Percentiles rank a stretch among this genome's conserved stretches.
phyloP scores from a whole-genome alignment of 2,113 vertebrate species.

The Solenodon paradoxus region DNA sequence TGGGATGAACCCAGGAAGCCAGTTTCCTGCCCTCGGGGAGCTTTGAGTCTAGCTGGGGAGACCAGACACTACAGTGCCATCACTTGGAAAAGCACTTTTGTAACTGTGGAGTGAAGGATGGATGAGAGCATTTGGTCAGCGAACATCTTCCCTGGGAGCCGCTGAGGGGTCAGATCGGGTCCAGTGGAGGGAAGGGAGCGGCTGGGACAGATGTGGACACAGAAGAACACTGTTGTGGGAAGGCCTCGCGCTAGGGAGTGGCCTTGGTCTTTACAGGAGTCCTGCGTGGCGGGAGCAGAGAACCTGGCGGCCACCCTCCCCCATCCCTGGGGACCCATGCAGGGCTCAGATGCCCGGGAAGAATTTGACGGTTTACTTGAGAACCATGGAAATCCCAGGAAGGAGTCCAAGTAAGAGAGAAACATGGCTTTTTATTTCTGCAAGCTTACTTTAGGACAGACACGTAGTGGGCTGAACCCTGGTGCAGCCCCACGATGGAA shows the following conservation, averaged over 20 bases:
- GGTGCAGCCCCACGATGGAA: accelerated
- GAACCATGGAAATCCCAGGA: neutral
- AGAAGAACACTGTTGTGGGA: neutral
- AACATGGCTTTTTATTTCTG: neutral
- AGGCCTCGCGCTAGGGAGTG: accelerated
- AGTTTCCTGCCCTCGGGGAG: neutral
- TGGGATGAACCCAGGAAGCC: neutral
- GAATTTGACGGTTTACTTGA: neutral
- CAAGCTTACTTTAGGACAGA: neutral
- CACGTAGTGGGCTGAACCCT: neutral
- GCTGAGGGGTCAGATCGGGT: no score
- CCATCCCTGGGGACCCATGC: no score
- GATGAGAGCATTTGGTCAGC: neutral
- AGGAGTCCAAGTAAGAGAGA: neutral
- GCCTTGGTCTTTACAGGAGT: neutral
- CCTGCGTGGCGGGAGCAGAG: accelerated
- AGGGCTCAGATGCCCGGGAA: neutral
- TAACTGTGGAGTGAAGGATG: neutral
- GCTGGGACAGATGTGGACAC: accelerated
- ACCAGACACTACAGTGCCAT: neutral
- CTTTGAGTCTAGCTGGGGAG: neutral
- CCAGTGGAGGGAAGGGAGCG: no score
- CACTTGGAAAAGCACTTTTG: neutral
- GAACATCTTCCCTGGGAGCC: no score
- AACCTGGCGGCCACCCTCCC: no score